Evolutionary conservation across 64 coral and sea anemone species (phyloP).

Genomic region (Porites lutea): DNA sequence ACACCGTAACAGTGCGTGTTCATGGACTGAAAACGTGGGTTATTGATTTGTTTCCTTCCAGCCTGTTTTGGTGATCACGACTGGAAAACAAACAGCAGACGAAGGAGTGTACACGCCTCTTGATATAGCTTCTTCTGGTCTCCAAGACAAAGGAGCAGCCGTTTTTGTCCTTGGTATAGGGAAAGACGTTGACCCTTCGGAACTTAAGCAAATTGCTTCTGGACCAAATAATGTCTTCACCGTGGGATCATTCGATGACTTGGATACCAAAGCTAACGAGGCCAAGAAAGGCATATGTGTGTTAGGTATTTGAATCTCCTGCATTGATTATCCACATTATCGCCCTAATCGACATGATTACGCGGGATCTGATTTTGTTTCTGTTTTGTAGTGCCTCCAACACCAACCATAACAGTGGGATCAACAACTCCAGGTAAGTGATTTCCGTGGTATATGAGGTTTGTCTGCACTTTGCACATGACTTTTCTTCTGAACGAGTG

Average conservation of each 20-base stretch:
- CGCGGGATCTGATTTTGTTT: too few species aligned
- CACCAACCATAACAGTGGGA: too few species aligned
- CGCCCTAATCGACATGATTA: too few species aligned
- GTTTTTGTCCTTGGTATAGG: constrained; percentile 9
- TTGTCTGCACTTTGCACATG: too few species aligned
- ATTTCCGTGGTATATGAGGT: too few species aligned
- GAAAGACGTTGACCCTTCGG: neutral
- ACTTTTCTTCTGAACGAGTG: too few species aligned
- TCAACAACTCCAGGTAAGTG: too few species aligned
- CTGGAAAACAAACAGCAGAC: constrained; percentile 56
- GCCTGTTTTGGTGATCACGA: constrained; percentile 42
- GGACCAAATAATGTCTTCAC: constrained; percentile 18
- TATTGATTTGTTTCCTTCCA: neutral
- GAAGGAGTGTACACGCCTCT: neutral
- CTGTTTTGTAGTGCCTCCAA: too few species aligned
- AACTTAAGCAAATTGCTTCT: constrained; percentile 47
- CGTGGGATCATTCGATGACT: constrained; percentile 26
- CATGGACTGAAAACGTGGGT: too few species aligned
- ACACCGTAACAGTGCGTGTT: too few species aligned
- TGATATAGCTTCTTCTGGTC: neutral
- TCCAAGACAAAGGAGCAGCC: neutral
- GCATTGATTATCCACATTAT: too few species aligned
- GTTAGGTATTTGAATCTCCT: neutral
- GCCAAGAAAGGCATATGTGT: neutral
- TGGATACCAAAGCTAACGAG: neutral